Evolutionary conservation across 1,140 invertebrate species (phyloP), one percentile per base, ranked within the genome.

Genomic region (Nebria ingens): DNA sequence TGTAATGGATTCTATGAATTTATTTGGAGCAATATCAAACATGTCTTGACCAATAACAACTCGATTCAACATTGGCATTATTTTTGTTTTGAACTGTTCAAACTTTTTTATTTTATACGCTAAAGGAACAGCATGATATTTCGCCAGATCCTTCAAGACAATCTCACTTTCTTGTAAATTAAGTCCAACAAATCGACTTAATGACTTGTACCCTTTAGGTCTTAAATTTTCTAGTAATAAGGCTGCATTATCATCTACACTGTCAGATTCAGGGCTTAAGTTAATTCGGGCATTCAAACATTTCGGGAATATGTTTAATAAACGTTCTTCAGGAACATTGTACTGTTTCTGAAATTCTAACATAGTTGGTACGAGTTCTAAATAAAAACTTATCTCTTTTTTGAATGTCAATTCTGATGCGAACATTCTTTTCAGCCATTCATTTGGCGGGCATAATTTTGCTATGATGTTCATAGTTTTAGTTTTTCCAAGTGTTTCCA

Each of bases 181-280:
- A 0, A 77, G 53, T 3, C 70, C 59, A 3, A 62, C 54, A 2
- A 71, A 65, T 51, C 73, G 69, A 56, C 76, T 65, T 22, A 68
- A 62, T 56, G 78, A 67, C 9, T 23, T 23, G 56, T 67, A 78
- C 1, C 69, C 68, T 3, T 55, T 22, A 1, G 56, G 20, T 21
- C 62, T 57, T 11, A 80, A 58, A 63, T 80, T 77, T 62, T 78
- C 71, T 49, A 79, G 60, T 19, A 78, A 62, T 11, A 76, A 70
- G 23, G 72, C 66, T 63, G 76, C 74, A 53, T 74, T 59, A 4
- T 63, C 60, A 25, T 68, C 64, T 52, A 72, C 69, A 17, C 19
- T 58, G 4, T 61, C 57, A 0, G 55, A 62, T n/a, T 61, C 65
- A 9, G 19, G 19, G 11, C 21, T 20, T 20, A 51, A 22, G 21